phyloP scores from a whole-genome alignment of 2,888 invertebrate genomes.

The Drosophila engyochracea region DNA sequence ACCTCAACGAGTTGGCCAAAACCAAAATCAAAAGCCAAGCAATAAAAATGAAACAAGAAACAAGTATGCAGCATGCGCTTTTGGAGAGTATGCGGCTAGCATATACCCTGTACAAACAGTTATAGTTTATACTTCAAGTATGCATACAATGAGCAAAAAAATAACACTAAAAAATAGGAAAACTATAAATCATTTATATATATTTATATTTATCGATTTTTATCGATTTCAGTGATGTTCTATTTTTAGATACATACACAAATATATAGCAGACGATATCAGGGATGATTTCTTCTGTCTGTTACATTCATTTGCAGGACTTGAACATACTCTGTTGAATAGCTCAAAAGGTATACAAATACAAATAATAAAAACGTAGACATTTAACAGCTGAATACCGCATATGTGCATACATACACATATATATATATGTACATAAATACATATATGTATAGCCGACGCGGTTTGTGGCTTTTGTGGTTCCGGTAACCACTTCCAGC shows the following conservation, averaged over 20 bases:
- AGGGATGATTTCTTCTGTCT: background rate
- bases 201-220: background rate
- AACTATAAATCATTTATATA: background rate
- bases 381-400: slow-evolving; percentile 49
- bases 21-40: slow-evolving; percentile 44
- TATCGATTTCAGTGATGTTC: background rate
- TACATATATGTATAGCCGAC: slow-evolving; percentile 41
- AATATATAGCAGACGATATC: background rate
- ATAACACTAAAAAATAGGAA: background rate
- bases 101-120: background rate
- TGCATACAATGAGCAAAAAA: background rate
- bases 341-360: background rate
- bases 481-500: slow-evolving; percentile 21
- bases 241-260: background rate
- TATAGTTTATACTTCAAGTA: background rate
- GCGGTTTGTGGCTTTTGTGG: slow-evolving; percentile 66
- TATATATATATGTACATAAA: background rate
- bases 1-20: slow-evolving; percentile 44
- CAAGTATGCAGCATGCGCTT: background rate
- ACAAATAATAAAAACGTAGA: slow-evolving; percentile 23
- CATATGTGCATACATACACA: slow-evolving; percentile 17
- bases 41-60: slow-evolving; percentile 26
- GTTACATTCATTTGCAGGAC: background rate
- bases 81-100: background rate
- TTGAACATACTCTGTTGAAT: background rate